Percentiles rank a stretch among this genome's conserved stretches.
Conservation (phyloP, 2,888 invertebrate species). For the Dasypogon diadema region DNA sequence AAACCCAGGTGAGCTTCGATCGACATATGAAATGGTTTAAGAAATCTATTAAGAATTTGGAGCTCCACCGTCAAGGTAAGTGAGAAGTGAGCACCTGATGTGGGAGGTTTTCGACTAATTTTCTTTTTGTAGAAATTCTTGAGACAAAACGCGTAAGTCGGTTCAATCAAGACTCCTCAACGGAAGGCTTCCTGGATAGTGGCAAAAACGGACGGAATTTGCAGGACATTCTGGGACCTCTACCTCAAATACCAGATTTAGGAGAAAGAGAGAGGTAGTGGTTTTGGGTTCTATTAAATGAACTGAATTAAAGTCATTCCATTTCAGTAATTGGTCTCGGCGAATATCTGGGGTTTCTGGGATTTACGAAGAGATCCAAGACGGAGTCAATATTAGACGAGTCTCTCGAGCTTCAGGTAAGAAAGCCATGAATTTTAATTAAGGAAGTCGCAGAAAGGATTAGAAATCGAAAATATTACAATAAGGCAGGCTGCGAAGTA, state of each 20-base stretch:
- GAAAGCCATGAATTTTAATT: no score
- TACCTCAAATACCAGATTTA: constrained; percentile 65
- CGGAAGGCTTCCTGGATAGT: constrained; percentile 41
- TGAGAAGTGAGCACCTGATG: neutral
- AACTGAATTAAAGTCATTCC: neutral
- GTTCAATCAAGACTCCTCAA: constrained; percentile 55
- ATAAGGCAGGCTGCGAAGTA: no score
- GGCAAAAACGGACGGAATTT: constrained; percentile 52
- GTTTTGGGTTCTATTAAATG: no score
- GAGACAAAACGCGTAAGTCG: constrained; percentile 65
- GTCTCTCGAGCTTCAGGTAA: constrained; percentile 65
- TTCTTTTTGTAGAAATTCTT: constrained; percentile 61
- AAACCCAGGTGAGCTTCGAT: constrained; percentile 64
- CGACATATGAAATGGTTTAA: constrained; percentile 68
- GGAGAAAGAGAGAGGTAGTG: no score
- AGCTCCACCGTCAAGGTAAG: constrained; percentile 64
- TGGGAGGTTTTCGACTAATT: no score
- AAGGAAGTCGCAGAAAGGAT: no score
- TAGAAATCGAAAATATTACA: no score
- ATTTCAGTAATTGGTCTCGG: constrained; percentile 60
- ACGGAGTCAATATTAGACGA: constrained; percentile 58
- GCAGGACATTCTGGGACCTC: constrained; percentile 64
- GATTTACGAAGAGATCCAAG: constrained; percentile 67
- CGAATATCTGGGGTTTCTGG: constrained; percentile 64
- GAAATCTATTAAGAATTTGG: constrained; percentile 67